Evolutionary conservation across 1,140 invertebrate genomes (phyloP).

Genomic region (Drosophila novamexicana): DNA sequence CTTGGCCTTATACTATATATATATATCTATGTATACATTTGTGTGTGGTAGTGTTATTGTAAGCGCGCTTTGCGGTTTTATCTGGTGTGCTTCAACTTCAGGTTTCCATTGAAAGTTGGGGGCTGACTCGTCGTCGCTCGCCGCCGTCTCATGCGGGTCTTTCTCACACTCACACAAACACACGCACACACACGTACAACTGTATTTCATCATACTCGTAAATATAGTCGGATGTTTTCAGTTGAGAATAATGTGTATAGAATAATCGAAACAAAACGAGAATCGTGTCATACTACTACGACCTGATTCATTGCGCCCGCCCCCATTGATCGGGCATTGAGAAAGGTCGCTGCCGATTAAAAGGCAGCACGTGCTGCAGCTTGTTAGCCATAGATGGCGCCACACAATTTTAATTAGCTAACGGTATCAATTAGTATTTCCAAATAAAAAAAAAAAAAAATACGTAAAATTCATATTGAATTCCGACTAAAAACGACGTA

Average conservation of each 20-base stretch:
- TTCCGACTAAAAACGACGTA: constrained; percentile 61
- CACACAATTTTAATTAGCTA: constrained; percentile 13
- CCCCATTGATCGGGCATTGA: constrained; percentile 25
- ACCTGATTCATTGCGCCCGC: constrained; percentile 11
- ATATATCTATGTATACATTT: background rate
- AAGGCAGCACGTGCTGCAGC: constrained; percentile 24
- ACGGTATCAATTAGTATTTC: constrained; percentile 49
- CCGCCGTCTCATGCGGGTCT: constrained; percentile 55
- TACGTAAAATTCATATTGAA: constrained; percentile 9
- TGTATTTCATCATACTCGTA: constrained; percentile 69
- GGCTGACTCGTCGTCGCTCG: constrained; percentile 12
- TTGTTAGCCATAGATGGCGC: constrained; percentile 8
- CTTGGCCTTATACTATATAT: constrained; percentile 15
- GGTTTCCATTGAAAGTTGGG: constrained; percentile 69
- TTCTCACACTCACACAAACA: background rate
- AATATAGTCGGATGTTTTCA: constrained; percentile 28
- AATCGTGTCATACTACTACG: constrained; percentile 47
- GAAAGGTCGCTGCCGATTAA: constrained; percentile 32
- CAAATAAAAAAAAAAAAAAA: constrained; percentile 57
- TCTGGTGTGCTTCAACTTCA: constrained; percentile 56
- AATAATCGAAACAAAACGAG: constrained; percentile 12
- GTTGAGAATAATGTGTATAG: constrained; percentile 2
- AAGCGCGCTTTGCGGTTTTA: constrained; percentile 40
- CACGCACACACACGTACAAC: background rate
- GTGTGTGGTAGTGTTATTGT: background rate